Evolutionary conservation across 2,113 vertebrate species (phyloP).

Genomic region (Aleadryas rufinucha): DNA sequence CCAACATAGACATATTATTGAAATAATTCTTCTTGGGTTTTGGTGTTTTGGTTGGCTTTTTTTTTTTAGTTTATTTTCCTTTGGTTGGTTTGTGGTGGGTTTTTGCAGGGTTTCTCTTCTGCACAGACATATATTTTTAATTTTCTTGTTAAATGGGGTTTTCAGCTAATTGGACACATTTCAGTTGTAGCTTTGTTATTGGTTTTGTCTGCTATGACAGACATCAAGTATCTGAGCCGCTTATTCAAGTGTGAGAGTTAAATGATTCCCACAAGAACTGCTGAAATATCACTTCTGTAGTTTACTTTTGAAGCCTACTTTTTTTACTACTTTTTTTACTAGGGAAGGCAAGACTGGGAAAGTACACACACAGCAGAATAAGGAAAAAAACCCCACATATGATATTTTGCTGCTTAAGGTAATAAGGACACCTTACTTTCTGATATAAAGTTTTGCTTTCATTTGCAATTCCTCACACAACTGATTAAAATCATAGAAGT

Average conservation of each 20-base stretch:
- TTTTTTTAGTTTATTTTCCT: neutral
- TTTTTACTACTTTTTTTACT: too few species aligned
- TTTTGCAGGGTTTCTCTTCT: neutral
- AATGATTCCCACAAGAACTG: neutral
- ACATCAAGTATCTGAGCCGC: neutral
- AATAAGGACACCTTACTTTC: neutral
- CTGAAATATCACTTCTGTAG: neutral
- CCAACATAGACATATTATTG: neutral
- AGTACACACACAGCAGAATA: neutral
- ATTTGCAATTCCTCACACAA: rapidly evolving
- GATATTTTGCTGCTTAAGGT: neutral
- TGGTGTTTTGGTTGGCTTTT: neutral
- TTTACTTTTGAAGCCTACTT: neutral
- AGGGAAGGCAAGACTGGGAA: neutral
- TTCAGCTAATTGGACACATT: neutral
- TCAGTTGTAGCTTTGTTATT: neutral
- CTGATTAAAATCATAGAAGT: neutral
- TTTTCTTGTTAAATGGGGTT: neutral
- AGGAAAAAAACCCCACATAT: neutral
- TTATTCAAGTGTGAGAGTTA: neutral
- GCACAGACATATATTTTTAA: rapidly evolving
- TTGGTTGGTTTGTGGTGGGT: neutral
- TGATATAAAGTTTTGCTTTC: neutral
- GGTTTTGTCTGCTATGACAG: neutral
- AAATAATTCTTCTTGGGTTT: neutral